These are phyloP conservation scores for Turritopsis dohrnii DNA, from an alignment of 30 jellyfish, hydroid and myxozoan species.

Conservation along the genomic window DNA sequence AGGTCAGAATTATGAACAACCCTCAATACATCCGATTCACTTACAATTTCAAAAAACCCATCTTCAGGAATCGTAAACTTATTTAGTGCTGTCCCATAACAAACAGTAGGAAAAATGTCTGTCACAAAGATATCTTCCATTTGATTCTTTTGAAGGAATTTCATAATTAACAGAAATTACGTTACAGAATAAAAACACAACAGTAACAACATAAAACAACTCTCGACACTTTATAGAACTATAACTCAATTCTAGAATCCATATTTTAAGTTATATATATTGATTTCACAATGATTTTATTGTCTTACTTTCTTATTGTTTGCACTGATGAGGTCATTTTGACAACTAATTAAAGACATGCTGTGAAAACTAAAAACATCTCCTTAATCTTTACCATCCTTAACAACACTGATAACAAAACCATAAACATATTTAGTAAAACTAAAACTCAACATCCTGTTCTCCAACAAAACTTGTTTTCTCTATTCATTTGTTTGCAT, in stretches of 20 bases:
- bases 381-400: background rate
- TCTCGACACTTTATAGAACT: background rate
- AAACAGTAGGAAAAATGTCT: slow-evolving; percentile 20
- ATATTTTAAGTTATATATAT: too few relatives aligned
- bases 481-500: background rate
- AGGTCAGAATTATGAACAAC: background rate
- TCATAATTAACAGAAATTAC: slow-evolving; percentile 2
- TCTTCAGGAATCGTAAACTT: slow-evolving; percentile 10
- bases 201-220: background rate
- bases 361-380: background rate
- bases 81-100: background rate
- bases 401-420: too few relatives aligned
- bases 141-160: background rate
- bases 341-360: background rate
- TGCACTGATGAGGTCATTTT: background rate
- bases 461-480: background rate
- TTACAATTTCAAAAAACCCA: slow-evolving; percentile 26
- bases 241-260: background rate
- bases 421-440: background rate
- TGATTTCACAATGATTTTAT: background rate
- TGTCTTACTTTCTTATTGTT: background rate
- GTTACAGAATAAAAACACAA: background rate
- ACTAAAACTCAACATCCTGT: background rate
- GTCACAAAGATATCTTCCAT: slow-evolving; percentile 24
- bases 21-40: background rate